A percentile compares a stretch with the other conserved stretches of the same genome.
Conservation (phyloP, 2,797 vertebrate genomes). For the Galago senegalensis region DNA sequence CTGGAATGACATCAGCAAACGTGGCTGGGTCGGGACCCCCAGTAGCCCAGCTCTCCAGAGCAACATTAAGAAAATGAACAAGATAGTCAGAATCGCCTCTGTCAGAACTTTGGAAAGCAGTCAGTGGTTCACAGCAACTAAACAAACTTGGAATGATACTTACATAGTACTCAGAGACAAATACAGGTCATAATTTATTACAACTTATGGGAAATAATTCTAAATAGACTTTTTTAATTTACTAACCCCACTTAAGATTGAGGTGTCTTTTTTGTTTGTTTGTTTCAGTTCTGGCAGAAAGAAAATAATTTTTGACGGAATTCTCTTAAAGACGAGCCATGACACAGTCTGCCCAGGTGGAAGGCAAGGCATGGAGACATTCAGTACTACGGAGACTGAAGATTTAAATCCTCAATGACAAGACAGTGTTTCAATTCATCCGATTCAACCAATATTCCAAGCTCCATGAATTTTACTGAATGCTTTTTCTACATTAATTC, state of each 20-base stretch:
- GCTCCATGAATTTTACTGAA: background rate
- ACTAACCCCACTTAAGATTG: background rate
- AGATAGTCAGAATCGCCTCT: background rate
- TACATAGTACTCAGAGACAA: background rate
- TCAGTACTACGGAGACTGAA: background rate
- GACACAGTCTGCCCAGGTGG: background rate
- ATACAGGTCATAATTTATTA: background rate
- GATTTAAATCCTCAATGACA: background rate
- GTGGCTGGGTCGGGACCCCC: background rate
- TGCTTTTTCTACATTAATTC: no score
- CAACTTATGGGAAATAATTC: background rate
- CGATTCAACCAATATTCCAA: background rate
- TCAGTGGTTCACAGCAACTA: background rate
- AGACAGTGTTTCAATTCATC: background rate
- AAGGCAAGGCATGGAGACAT: background rate
- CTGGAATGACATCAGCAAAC: background rate
- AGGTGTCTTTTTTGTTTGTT: background rate
- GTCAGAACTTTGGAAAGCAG: background rate
- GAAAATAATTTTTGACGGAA: background rate
- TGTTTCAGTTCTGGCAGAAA: background rate
- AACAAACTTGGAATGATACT: background rate
- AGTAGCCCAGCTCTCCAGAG: accelerated
- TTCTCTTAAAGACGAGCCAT: background rate
- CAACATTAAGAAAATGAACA: background rate
- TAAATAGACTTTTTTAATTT: background rate